Conservation (phyloP, 1,140 invertebrate genomes). For the Macrobrachium rosenbergii region DNA sequence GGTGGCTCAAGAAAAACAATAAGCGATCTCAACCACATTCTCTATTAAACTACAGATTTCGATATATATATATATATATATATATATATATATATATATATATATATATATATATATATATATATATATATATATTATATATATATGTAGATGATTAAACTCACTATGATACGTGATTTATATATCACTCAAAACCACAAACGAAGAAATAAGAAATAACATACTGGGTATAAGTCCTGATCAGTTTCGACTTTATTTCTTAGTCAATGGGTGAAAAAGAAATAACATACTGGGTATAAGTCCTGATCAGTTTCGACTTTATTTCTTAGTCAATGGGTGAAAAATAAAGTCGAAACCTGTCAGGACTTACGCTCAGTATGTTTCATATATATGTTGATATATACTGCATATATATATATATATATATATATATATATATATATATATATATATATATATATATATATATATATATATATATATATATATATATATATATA, state of each 20-base stretch:
- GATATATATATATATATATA: neutral
- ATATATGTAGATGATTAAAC: neutral
- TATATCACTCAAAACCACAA: neutral
- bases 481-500: neutral
- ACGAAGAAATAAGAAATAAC: neutral
- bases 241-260: no score
- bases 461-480: neutral
- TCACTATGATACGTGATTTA: no score
- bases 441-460: constrained; percentile 16
- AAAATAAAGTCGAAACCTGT: no score
- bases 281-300: no score
- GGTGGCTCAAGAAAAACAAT: no score
- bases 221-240: neutral
- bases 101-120: neutral
- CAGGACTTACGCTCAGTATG: no score
- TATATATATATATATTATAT: constrained; percentile 3
- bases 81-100: neutral
- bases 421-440: constrained; percentile 20
- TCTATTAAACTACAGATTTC: neutral
- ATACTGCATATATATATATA: no score
- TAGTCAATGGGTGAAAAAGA: no score
- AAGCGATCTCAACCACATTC: no score
- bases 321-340: no score
- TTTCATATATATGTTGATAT: no score
- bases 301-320: no score